These are phyloP conservation scores for Cecidostiba fungosa DNA, from an alignment of 2,888 invertebrate genomes.

Conservation along the genomic window DNA sequence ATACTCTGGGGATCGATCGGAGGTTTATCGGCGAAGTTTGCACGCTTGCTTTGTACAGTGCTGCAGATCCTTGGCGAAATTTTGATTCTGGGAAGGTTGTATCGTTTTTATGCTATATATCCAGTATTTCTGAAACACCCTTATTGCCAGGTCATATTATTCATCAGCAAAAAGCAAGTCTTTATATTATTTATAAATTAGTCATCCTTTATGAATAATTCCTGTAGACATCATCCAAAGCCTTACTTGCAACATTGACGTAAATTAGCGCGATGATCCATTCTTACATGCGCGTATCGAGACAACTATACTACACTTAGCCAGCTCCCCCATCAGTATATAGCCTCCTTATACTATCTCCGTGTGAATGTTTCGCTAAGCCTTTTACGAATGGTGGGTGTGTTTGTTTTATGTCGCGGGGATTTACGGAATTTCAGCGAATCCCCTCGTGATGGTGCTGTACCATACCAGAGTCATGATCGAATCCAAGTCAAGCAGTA, in stretches of 20 bases:
- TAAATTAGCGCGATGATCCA: constrained; percentile 58
- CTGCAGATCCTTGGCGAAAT: not conserved
- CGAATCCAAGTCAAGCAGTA: constrained; percentile 66
- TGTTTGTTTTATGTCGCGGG: constrained; percentile 76
- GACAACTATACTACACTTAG: constrained; percentile 22
- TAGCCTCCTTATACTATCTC: constrained; percentile 32
- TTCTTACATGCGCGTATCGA: constrained; percentile 35
- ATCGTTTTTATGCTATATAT: not conserved
- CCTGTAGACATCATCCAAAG: no score
- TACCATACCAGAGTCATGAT: not conserved
- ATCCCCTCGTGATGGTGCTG: not conserved
- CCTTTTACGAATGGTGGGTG: constrained; percentile 68
- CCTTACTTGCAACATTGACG: constrained; percentile 38
- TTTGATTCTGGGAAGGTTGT: not conserved
- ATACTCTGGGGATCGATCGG: not conserved
- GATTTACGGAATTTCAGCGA: constrained; percentile 70
- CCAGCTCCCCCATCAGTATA: constrained; percentile 49
- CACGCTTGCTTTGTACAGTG: not conserved
- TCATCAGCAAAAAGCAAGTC: no score
- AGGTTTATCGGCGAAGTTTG: not conserved
- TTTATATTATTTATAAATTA: no score
- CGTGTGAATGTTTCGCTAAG: constrained; percentile 57
- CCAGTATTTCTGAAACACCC: no score
- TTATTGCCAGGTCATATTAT: no score
- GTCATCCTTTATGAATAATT: no score